Conservation (phyloP, 2,797 vertebrate genomes). For the Bovichtus diacanthus region DNA sequence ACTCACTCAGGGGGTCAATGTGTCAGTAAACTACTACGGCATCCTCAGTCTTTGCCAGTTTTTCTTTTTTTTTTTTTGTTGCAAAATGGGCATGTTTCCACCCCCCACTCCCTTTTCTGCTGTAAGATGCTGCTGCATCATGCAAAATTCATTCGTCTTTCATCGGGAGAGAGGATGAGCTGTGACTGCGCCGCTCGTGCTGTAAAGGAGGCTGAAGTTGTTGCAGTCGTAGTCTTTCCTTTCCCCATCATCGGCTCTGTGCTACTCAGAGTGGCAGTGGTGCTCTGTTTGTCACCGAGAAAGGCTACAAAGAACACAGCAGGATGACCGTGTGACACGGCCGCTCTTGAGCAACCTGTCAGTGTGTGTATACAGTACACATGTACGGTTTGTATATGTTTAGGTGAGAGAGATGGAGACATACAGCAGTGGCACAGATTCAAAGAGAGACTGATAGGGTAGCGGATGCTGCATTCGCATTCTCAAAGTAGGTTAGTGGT, state of each 20-base stretch:
- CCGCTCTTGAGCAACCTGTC: slow-evolving; percentile 48
- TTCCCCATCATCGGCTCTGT: slow-evolving; percentile 11
- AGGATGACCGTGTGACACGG: slow-evolving; percentile 28
- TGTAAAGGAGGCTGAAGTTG: slow-evolving; percentile 31
- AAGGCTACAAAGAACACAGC: slow-evolving; percentile 34
- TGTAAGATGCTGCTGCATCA: slow-evolving; percentile 66
- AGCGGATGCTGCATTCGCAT: slow-evolving; percentile 61
- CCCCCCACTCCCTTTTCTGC: slow-evolving; percentile 16
- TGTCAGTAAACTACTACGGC: slow-evolving; percentile 59
- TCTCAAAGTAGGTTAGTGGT: slow-evolving; percentile 79
- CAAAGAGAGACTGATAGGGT: slow-evolving; percentile 46
- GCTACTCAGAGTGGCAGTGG: slow-evolving; percentile 31
- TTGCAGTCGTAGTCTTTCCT: slow-evolving; percentile 27
- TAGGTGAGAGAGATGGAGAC: slow-evolving; percentile 35
- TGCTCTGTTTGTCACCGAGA: slow-evolving; percentile 20
- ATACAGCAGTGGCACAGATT: slow-evolving; percentile 54
- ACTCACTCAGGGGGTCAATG: slow-evolving; percentile 57
- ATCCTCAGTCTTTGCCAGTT: slow-evolving; percentile 27
- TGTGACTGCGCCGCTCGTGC: slow-evolving; percentile 45
- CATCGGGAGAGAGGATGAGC: slow-evolving; percentile 54
- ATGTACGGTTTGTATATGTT: slow-evolving; percentile 15
- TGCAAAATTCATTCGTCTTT: slow-evolving; percentile 72
- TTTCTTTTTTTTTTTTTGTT: neutral
- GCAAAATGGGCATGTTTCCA: slow-evolving; percentile 50
- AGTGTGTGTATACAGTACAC: slow-evolving; percentile 23